Evolutionary conservation across 2,113 vertebrate genomes (phyloP).

Genomic region (Scomber japonicus): DNA sequence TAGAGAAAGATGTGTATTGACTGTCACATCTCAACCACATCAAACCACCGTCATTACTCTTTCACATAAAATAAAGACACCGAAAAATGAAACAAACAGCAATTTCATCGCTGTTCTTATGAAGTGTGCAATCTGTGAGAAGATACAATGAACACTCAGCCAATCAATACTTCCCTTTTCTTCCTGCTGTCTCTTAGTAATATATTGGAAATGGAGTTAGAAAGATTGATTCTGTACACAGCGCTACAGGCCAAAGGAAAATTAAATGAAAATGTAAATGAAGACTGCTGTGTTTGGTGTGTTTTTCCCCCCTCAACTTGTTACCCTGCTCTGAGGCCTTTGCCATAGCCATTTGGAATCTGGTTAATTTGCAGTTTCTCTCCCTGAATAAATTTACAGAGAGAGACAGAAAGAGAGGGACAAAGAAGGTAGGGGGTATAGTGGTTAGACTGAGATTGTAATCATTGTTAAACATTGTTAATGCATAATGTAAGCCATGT

Average conservation of each 20-base stretch:
- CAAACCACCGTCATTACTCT: conserved; percentile 74
- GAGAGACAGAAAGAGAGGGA: conserved; percentile 10
- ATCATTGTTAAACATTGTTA: conserved; percentile 58
- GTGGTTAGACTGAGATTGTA: conserved; percentile 42
- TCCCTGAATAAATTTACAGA: conserved; percentile 55
- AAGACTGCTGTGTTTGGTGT: conserved; percentile 68
- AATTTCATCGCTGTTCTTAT: conserved; percentile 79
- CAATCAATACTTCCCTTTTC: conserved; percentile 84
- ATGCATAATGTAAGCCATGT: conserved; percentile 47
- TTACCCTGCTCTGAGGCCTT: conserved; percentile 70
- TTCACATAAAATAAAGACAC: conserved; percentile 74
- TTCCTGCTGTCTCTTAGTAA: conserved; percentile 82
- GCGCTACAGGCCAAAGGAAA: conserved; percentile 82
- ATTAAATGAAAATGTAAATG: conserved; percentile 88
- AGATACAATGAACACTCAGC: conserved; percentile 82
- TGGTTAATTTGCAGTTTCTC: conserved; percentile 78
- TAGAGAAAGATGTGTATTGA: conserved; percentile 47
- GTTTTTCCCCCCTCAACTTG: conserved; percentile 71
- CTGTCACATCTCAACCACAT: conserved; percentile 64
- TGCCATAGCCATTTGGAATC: conserved; percentile 69
- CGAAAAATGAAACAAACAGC: conserved; percentile 76
- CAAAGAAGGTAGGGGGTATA: background rate
- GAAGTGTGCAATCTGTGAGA: conserved; percentile 80
- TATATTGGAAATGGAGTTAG: conserved; percentile 88
- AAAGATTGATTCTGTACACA: conserved; percentile 85